Evolutionary conservation across 1,140 invertebrate species (phyloP), one percentile per base, ranked within the genome.

Genomic region (Aphidius ervi): DNA sequence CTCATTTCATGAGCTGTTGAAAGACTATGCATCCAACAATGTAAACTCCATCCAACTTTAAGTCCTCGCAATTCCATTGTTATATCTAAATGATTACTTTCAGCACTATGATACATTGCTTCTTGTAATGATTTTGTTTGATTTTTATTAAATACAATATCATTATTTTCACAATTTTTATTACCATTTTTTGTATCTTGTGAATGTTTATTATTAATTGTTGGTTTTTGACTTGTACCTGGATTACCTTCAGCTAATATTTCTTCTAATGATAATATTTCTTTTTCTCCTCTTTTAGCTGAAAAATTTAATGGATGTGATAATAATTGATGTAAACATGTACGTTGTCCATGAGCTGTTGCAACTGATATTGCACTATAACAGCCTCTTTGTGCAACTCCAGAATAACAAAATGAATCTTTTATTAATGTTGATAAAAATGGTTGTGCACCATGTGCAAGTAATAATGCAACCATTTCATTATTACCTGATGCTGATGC

Each of bases 11-110:
- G 89, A 1, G 92, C 93, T 0, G 90, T 92, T 4, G 87, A 87
- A 4, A 96, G 75, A n/a, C 91, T 92, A 65, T 92, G 85, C 84
- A 93, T 93, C 93, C 93, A 96, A 67, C 91, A 93, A 70, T 95
- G 92, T 9, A 94, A 72, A 0, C 91, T 94, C 93, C 93, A 95
- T 4, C 91, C 87, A 2, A 95, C 88, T 37, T 92, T 90, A 57
- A 94, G 74, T 53, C 89, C 87, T 47, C 91, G 82, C 37, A 94
- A 82, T 73, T 94, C 92, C 68, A 94, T 82, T 0, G 92, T 93
- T 61, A 93, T 91, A 72, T 94, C 92, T 66, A 95, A 82, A 79
- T 94, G 89, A 71, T 93, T 92, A 71, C 91, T 93, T 75, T 95
- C 93, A 3, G 91, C 89, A 66, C 90, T 91, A 70, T 94, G 92